Evolutionary conservation across 2,113 vertebrate genomes (phyloP).

Genomic region (Hystrix cristata): DNA sequence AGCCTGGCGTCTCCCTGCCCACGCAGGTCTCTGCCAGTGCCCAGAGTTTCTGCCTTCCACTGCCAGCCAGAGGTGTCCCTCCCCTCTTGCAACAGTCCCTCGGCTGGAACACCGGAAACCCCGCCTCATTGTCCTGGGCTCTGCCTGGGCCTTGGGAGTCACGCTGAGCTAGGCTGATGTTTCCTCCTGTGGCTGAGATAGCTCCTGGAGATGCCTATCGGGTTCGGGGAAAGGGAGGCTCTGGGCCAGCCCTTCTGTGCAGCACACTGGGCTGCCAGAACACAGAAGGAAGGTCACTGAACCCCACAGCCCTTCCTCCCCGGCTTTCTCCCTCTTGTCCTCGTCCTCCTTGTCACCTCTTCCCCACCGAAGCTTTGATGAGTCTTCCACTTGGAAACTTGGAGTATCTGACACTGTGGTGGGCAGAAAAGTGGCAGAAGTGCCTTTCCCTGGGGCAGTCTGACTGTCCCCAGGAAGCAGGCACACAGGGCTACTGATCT

Average conservation of each 20-base stretch:
- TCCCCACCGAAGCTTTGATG: neutral
- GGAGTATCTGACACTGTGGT: neutral
- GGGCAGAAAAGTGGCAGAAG: neutral
- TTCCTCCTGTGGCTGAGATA: constrained; percentile 67
- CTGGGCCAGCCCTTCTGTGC: neutral
- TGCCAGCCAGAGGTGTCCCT: neutral
- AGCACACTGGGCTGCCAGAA: neutral
- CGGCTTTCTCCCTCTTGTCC: neutral
- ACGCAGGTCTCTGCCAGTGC: neutral
- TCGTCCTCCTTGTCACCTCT: neutral
- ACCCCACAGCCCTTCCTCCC: neutral
- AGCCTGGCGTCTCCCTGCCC: neutral
- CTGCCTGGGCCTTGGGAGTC: constrained; percentile 21
- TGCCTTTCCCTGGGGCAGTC: neutral
- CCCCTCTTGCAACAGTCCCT: neutral
- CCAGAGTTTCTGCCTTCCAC: neutral
- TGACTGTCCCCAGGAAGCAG: neutral
- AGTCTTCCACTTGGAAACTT: neutral
- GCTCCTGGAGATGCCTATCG: constrained; percentile 50
- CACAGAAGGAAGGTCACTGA: neutral
- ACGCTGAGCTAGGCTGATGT: neutral
- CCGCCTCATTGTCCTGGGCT: constrained; percentile 40
- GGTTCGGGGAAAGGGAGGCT: constrained; percentile 50
- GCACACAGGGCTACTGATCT: neutral
- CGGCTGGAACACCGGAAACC: constrained; percentile 60